These are phyloP conservation scores for Leptinotarsa defecta DNA, from an alignment of 1,140 invertebrate species.

Conservation along the genomic window DNA sequence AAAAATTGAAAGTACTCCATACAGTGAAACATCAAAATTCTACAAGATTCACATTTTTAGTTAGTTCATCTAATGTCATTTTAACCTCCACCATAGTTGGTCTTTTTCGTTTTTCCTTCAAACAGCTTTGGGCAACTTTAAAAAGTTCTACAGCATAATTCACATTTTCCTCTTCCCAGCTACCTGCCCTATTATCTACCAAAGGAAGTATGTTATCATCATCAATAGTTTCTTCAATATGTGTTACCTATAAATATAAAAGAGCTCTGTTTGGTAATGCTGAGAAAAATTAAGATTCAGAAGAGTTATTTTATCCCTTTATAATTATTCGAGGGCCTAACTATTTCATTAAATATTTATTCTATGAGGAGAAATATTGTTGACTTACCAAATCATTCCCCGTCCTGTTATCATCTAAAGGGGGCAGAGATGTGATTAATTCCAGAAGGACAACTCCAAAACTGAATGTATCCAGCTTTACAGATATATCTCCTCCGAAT, in stretches of 20 bases:
- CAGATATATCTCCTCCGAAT: slow-evolving; percentile 67
- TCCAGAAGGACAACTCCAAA: slow-evolving; percentile 79
- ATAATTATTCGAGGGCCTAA: background rate
- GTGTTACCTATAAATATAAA: slow-evolving; percentile 40
- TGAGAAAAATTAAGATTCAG: slow-evolving; percentile 1
- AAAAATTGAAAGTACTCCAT: background rate
- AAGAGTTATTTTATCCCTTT: slow-evolving; percentile 3
- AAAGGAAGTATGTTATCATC: slow-evolving; percentile 46
- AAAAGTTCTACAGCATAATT: slow-evolving; percentile 51
- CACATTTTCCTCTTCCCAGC: slow-evolving; percentile 45
- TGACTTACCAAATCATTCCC: slow-evolving; percentile 60
- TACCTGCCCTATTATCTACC: slow-evolving; percentile 47
- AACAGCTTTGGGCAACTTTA: slow-evolving; percentile 50
- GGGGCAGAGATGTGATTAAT: slow-evolving; percentile 68
- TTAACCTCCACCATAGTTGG: slow-evolving; percentile 42
- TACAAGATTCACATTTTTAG: slow-evolving; percentile 8
- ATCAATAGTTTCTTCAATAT: slow-evolving; percentile 52
- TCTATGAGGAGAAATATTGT: too few relatives aligned
- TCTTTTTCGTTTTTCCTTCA: slow-evolving; percentile 56
- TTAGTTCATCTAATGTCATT: slow-evolving; percentile 15
- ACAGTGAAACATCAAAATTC: background rate
- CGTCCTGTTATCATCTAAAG: slow-evolving; percentile 62
- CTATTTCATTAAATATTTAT: background rate
- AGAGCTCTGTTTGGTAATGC: background rate
- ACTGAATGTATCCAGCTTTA: slow-evolving; percentile 77